Percentiles rank a stretch among this genome's conserved stretches.
Evolutionary conservation across 1,140 invertebrate genomes (phyloP).

Genomic region (Lamellibrachia luymesi): DNA sequence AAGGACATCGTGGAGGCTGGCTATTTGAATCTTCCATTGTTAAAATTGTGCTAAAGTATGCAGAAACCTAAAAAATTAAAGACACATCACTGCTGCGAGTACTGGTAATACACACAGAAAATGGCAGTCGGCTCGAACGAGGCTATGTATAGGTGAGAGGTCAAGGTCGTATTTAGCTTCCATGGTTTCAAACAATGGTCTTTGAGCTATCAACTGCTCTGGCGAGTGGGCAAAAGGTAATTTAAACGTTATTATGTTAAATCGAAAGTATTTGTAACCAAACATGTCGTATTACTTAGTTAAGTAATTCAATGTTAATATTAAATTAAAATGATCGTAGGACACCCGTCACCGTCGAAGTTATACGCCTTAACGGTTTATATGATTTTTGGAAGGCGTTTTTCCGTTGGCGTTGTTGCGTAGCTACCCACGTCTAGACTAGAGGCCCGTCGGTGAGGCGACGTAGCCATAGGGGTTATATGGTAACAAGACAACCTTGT

Average conservation of each 20-base stretch:
- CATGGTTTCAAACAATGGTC: constrained; percentile 4
- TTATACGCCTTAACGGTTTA: neutral
- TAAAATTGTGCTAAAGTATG: neutral
- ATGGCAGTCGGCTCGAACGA: constrained; percentile 2
- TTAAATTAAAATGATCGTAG: neutral
- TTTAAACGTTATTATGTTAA: neutral
- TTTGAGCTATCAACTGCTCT: neutral
- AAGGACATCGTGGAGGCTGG: constrained; percentile 44
- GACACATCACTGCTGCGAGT: neutral
- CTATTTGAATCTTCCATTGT: constrained; percentile 52
- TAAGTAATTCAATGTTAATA: neutral
- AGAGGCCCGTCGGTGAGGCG: too few species aligned
- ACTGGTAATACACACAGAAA: neutral
- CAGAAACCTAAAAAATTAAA: neutral
- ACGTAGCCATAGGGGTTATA: neutral
- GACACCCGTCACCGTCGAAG: neutral
- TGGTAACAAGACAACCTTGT: neutral
- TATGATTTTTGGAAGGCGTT: neutral
- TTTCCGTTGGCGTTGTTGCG: neutral
- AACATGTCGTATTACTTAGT: neutral
- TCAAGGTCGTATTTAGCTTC: neutral
- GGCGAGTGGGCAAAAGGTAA: neutral
- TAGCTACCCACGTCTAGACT: neutral
- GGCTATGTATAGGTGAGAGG: constrained; percentile 3
- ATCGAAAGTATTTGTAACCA: neutral